phyloP scores from a whole-genome alignment of 2,113 vertebrate genomes.

The Bos javanicus region DNA sequence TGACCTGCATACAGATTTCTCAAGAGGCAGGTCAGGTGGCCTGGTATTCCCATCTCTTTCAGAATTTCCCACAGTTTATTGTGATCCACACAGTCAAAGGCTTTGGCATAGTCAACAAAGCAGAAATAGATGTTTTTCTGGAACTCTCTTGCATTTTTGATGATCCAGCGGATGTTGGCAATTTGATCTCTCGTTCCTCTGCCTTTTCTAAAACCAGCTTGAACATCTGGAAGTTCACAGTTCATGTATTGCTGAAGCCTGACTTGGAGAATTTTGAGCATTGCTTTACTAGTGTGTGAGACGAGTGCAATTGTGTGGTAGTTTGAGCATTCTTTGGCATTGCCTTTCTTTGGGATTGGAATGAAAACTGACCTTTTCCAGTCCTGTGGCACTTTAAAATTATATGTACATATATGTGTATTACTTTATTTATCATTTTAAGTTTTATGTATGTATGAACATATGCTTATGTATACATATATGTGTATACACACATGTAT shows the following conservation, averaged over 20 bases:
- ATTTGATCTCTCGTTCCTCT: background rate
- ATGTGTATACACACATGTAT: background rate
- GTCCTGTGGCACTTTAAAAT: background rate
- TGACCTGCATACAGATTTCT: background rate
- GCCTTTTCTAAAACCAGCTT: background rate
- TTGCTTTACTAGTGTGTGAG: background rate
- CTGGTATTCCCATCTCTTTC: background rate
- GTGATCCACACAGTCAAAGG: background rate
- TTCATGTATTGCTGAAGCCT: background rate
- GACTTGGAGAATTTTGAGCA: background rate
- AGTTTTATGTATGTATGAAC: background rate
- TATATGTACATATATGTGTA: background rate
- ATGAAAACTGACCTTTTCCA: background rate
- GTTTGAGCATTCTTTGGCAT: background rate
- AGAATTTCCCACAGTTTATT: background rate
- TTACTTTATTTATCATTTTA: background rate
- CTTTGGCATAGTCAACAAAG: background rate
- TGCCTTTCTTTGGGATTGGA: background rate
- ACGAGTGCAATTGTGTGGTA: background rate
- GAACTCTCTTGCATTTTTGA: accelerated
- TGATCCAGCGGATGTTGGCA: background rate
- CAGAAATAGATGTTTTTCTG: background rate
- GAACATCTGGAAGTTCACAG: background rate
- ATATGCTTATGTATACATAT: background rate
- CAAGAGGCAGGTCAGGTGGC: background rate